Evolutionary conservation across 2,113 vertebrate genomes (phyloP).

Genomic region (Anthoscopus minutus): DNA sequence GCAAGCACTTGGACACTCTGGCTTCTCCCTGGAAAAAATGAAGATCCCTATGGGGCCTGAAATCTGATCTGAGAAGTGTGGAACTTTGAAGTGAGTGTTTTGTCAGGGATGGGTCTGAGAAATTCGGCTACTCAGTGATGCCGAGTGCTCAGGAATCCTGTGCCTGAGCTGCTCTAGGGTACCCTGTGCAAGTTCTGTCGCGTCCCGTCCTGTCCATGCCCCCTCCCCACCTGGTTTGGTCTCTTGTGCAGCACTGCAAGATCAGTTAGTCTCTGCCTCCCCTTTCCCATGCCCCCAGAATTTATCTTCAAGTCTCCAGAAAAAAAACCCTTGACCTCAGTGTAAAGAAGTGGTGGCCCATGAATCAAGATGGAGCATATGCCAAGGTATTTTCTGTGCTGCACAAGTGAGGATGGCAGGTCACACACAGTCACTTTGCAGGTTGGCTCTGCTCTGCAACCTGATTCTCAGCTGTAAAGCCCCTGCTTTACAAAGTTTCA

Average conservation of each 20-base stretch:
- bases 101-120: neutral
- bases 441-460: neutral
- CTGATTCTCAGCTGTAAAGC: neutral
- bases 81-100: neutral
- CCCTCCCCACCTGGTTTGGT: accelerated
- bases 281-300: neutral
- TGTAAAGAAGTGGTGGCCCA: neutral
- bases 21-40: neutral
- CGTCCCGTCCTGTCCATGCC: accelerated
- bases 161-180: neutral
- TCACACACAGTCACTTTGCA: neutral
- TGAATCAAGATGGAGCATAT: neutral
- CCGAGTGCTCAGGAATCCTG: neutral
- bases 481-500: neutral
- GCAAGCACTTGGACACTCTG: neutral
- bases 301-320: neutral
- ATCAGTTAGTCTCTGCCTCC: neutral
- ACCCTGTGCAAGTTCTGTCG: accelerated
- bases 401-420: neutral
- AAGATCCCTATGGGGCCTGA: neutral
- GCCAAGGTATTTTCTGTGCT: neutral
- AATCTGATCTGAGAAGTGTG: neutral
- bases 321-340: neutral
- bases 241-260: neutral
- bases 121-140: neutral